A percentile compares a stretch with the other conserved stretches of the same genome.
These are phyloP conservation scores for Electrophaes corylata DNA, from an alignment of 2,888 invertebrate genomes.

Conservation along the genomic window DNA sequence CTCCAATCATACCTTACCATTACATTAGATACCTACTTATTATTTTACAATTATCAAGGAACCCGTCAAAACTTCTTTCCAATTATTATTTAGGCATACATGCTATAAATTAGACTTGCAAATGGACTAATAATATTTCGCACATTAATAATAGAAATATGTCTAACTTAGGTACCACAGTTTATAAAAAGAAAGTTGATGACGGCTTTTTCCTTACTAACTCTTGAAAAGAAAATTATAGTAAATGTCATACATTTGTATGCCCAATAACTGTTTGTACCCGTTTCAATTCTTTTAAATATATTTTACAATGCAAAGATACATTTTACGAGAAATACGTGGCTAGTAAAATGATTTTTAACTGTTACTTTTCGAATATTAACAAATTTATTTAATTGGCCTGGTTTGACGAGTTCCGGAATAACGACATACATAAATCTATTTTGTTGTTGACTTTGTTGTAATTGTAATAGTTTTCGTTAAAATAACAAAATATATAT, in stretches of 20 bases:
- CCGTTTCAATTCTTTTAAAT: no score
- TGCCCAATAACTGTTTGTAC: no score
- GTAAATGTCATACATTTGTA: no score
- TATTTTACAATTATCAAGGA: slow-evolving; percentile 31
- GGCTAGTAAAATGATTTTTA: no score
- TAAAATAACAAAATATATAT: slow-evolving; percentile 63
- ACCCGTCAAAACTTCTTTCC: slow-evolving; percentile 20
- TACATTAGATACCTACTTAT: slow-evolving; percentile 23
- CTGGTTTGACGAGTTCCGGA: slow-evolving; percentile 16
- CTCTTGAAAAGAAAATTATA: no score
- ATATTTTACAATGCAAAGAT: no score
- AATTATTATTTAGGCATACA: background rate
- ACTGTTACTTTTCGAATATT: no score
- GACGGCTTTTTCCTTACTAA: no score
- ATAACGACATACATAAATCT: background rate
- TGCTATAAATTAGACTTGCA: background rate
- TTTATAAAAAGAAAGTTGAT: no score
- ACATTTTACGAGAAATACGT: background rate
- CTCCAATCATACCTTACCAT: slow-evolving; percentile 29
- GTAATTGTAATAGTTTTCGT: slow-evolving; percentile 37
- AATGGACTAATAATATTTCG: background rate
- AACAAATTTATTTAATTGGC: background rate
- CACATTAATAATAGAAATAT: no score
- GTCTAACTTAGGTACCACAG: no score
- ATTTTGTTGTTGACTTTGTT: slow-evolving; percentile 10